Evolutionary conservation across 1,140 invertebrate species (phyloP).

Genomic region (Heterodera schachtii): DNA sequence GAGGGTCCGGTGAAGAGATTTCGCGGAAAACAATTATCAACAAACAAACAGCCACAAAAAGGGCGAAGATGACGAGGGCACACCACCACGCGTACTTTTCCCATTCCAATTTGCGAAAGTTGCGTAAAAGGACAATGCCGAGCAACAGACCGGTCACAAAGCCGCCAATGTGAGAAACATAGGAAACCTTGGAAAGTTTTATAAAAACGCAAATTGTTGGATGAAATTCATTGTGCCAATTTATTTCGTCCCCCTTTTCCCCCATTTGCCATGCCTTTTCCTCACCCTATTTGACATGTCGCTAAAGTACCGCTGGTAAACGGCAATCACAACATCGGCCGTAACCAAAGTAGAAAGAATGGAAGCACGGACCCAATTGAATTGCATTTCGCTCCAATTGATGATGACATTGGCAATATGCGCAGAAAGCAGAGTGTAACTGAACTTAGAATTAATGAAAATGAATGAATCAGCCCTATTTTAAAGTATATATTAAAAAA

Average conservation of each 20-base stretch:
- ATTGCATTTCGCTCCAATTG: slow-evolving; percentile 86
- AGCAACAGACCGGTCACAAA: slow-evolving; percentile 49
- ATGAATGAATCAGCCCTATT: background rate
- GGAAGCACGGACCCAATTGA: slow-evolving; percentile 72
- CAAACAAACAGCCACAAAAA: slow-evolving; percentile 29
- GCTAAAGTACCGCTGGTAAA: slow-evolving; percentile 49
- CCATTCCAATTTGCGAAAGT: slow-evolving; percentile 39
- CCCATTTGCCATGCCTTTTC: background rate
- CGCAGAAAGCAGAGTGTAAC: slow-evolving; percentile 87
- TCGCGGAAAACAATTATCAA: background rate
- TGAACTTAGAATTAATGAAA: background rate
- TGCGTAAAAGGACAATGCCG: slow-evolving; percentile 47
- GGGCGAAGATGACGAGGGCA: slow-evolving; percentile 36
- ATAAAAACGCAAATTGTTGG: slow-evolving; percentile 7
- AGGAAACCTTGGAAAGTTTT: slow-evolving; percentile 40
- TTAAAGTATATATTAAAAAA: too few relatives aligned
- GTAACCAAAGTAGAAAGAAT: slow-evolving; percentile 77
- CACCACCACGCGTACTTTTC: slow-evolving; percentile 53
- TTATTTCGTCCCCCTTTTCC: slow-evolving; percentile 5
- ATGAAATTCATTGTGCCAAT: background rate
- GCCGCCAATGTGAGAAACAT: slow-evolving; percentile 53
- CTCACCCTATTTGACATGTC: slow-evolving; percentile 31
- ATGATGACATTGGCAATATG: slow-evolving; percentile 91
- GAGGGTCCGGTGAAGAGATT: background rate
- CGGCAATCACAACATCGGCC: slow-evolving; percentile 47